A percentile compares a stretch with the other conserved stretches of the same genome.
Conservation (phyloP, 2,113 vertebrate genomes). For the Rattus rattus region DNA sequence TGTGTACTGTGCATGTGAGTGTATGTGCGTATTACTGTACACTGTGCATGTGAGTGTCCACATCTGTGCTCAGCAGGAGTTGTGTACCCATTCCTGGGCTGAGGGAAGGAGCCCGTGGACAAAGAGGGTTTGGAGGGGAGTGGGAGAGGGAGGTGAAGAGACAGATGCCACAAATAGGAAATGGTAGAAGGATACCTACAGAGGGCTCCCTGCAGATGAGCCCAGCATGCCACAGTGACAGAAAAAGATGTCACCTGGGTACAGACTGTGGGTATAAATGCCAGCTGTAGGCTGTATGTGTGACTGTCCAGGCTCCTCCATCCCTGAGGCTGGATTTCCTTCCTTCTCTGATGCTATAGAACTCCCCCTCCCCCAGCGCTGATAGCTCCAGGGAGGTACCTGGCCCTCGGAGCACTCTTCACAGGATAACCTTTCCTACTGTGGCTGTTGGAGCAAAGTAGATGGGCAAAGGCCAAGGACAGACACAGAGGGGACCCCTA, state of each 20-base stretch:
- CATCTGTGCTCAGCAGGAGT: neutral
- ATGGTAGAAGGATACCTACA: accelerated
- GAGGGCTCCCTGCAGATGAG: accelerated
- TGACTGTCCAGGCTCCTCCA: neutral
- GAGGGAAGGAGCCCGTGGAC: neutral
- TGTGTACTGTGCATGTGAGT: neutral
- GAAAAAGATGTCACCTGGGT: accelerated
- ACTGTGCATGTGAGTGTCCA: neutral
- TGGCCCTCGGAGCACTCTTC: neutral
- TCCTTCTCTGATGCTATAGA: neutral
- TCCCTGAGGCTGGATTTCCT: neutral
- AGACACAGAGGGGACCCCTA: neutral
- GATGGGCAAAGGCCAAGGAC: too few relatives aligned
- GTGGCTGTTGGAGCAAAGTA: neutral
- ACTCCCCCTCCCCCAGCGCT: too few relatives aligned
- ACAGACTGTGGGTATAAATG: neutral
- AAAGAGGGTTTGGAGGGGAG: too few relatives aligned
- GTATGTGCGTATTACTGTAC: neutral
- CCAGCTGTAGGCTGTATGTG: neutral
- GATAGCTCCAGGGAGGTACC: neutral
- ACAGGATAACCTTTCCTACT: neutral
- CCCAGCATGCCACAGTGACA: accelerated
- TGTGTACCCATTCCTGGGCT: neutral
- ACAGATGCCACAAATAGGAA: neutral
- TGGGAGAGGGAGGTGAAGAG: neutral